Evolutionary conservation across 2,888 invertebrate species (phyloP), one percentile per base, ranked within the genome.

Genomic region (Homarus gammarus): DNA sequence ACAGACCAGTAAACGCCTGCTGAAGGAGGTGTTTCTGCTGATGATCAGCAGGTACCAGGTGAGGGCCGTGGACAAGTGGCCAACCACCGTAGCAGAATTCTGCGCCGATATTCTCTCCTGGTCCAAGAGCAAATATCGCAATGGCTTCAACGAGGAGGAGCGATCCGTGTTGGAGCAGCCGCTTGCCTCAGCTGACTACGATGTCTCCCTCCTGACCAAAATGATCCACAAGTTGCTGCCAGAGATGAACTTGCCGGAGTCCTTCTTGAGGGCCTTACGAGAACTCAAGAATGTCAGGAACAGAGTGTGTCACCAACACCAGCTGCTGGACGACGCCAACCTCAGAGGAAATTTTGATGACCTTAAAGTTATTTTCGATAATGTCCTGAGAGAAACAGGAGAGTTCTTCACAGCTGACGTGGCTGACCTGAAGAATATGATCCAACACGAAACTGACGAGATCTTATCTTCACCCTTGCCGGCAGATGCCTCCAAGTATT

Each of bases 271-370:
- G 31, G 88, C 68, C 15, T 6, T 88, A 31, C 68, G 82, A 15
- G 77, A 68, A 5, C 10, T 88, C 18, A 88, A 88, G 56, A 83
- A 77, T 49, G 64, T 88, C 5, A 75, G 88, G 38, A 88, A 88
- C 61, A 33, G 83, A 40, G 88, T 88, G 36, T 88, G 88, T 38
- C 88, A 88, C 18, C 68, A 88, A 38, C 83, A 88, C 22, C 8
- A 61, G 12, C 6, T 64, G 70, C 36, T 88, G 5, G 64, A 77
- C n/a, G 36, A 73, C 1, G 31, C 44, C 15, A 33, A 68, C 8
- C 64, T 88, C 10, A 15, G 44, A 5, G 61, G 27, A 18, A 83
- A 77, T 68, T 33, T 88, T 36, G 83, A 75, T 6, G 88, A 88
- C n/a, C 49, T 88, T 12, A 83, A 83, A 49, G 31, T 22, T 3